A percentile compares a stretch with the other conserved stretches of the same genome.
Evolutionary conservation across 2,113 vertebrate species (phyloP).

Genomic region (Coryphaenoides rupestris): DNA sequence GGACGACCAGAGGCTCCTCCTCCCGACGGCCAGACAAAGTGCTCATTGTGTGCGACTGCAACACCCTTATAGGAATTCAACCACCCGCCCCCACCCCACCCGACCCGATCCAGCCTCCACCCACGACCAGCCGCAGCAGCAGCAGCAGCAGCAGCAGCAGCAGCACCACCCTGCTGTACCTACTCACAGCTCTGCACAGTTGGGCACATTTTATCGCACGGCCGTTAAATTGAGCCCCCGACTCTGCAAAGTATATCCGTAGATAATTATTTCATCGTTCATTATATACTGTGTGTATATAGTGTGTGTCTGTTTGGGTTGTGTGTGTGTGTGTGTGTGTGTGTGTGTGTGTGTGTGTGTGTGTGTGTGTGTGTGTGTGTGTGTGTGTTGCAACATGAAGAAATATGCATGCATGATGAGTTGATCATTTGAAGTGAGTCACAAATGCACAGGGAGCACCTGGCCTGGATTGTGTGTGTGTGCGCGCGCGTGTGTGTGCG

Average conservation of each 20-base stretch:
- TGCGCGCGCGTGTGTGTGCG: not conserved
- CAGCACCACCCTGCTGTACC: no score
- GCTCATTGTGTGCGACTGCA: slow-evolving; percentile 62
- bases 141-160: no score
- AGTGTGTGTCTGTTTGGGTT: no score
- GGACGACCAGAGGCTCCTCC: slow-evolving; percentile 37
- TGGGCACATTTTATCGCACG: not conserved
- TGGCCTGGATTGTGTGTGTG: not conserved
- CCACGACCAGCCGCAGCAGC: not conserved
- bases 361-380: no score
- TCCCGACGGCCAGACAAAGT: slow-evolving; percentile 58
- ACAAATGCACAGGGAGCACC: not conserved
- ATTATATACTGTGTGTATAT: no score
- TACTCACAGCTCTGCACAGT: not conserved
- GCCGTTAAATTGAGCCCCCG: no score
- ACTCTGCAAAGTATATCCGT: no score
- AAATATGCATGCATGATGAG: not conserved
- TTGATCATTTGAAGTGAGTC: not conserved
- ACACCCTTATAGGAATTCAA: slow-evolving; percentile 50
- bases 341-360: no score
- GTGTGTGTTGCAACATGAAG: no score
- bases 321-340: no score
- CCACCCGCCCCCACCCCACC: slow-evolving; percentile 28
- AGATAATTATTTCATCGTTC: no score
- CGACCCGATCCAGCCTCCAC: not conserved